Evolutionary conservation across 2,888 invertebrate species (phyloP), one percentile per base, ranked within the genome.

Genomic region (Metallyticus violacea): DNA sequence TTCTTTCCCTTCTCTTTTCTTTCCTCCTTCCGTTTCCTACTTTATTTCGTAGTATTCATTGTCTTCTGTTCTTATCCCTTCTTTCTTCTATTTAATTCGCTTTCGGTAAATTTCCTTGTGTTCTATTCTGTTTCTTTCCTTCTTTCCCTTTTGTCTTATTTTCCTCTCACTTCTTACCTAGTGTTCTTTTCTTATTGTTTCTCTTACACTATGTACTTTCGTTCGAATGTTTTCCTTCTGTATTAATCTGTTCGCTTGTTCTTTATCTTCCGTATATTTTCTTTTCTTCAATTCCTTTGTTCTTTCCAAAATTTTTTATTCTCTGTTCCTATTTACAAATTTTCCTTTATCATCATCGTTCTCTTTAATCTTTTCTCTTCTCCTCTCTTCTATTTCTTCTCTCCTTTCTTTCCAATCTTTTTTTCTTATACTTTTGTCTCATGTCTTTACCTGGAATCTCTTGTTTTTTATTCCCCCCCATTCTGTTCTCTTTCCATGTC

Each of bases 1-100:
- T 25, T 85, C 40, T 62, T 83, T 88, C 84, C 79, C 79, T 62
- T 26, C 40, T 83, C 29, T n/a, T 22, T 82, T 77, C 84, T 83
- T 77, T n/a, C n/a, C n/a, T n/a, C n/a, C n/a, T n/a, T n/a, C n/a
- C n/a, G n/a, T n/a, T n/a, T n/a, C n/a, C n/a, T n/a, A n/a, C n/a
- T n/a, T n/a, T n/a, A n/a, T n/a, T n/a, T n/a, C n/a, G n/a, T n/a
- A n/a, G n/a, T n/a, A n/a, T n/a, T n/a, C n/a, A n/a, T n/a, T n/a
- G n/a, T n/a, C n/a, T n/a, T n/a, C n/a, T n/a, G n/a, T n/a, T n/a
- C n/a, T n/a, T n/a, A n/a, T n/a, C 82, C 82, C 79, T 85, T 79
- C 79, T 76, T 77, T 84, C 85, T 81, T 40, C 26, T 77, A 79
- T 25, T 80, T 77, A 22, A 6, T 77, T 28, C 78, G 62, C 30